Evolutionary conservation across 2,113 vertebrate species (phyloP).

Genomic region (Ovibos moschatus): DNA sequence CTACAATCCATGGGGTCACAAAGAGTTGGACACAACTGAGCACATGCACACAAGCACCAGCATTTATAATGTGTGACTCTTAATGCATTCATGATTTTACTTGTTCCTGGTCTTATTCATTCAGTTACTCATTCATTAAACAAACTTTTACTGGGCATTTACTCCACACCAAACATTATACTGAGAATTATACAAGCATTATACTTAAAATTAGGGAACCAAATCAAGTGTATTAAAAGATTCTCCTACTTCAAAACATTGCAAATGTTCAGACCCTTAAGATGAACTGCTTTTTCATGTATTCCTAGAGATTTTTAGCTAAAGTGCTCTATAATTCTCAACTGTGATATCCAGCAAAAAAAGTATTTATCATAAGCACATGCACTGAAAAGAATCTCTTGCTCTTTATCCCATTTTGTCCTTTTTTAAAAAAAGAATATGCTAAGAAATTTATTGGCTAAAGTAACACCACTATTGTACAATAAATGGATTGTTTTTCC

Average conservation of each 20-base stretch:
- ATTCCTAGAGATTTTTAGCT: neutral
- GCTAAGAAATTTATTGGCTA: neutral
- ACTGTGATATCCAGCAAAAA: neutral
- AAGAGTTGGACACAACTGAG: neutral
- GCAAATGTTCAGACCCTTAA: neutral
- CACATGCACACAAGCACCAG: neutral
- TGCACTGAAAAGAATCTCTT: slow-evolving; percentile 1
- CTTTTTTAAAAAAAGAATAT: neutral
- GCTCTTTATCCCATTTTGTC: neutral
- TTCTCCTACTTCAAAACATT: slow-evolving; percentile 12
- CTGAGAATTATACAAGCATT: neutral
- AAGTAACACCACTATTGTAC: slow-evolving; percentile 13
- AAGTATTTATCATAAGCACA: neutral
- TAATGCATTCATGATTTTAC: neutral
- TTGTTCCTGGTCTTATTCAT: neutral
- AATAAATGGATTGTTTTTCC: slow-evolving; percentile 44
- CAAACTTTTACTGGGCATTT: neutral
- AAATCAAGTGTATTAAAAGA: neutral
- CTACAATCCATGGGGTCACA: neutral
- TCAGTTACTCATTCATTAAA: neutral
- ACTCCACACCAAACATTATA: neutral
- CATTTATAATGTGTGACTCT: neutral
- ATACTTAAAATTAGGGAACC: neutral
- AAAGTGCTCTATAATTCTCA: neutral
- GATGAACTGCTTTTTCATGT: neutral